Percentiles rank a stretch among this genome's conserved stretches.
These are phyloP conservation scores for Rafetus swinhoei DNA, from an alignment of 2,113 vertebrate genomes.

Conservation along the genomic window DNA sequence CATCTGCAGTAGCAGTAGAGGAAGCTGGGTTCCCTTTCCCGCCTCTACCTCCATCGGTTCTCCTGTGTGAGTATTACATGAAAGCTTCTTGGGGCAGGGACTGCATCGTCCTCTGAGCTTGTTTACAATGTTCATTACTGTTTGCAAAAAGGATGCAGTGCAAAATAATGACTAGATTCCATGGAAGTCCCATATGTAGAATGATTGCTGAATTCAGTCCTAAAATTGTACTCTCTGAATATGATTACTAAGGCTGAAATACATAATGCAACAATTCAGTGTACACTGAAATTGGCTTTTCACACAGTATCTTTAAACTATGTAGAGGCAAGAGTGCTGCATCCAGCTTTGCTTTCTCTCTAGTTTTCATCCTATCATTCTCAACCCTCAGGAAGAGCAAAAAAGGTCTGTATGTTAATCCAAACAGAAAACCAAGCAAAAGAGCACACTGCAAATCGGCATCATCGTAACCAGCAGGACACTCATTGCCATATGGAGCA, in stretches of 20 bases:
- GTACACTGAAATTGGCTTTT: conserved; percentile 34
- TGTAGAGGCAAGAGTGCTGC: neutral
- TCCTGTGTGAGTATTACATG: neutral
- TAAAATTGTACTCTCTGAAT: neutral
- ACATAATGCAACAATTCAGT: conserved; percentile 35
- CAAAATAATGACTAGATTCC: neutral
- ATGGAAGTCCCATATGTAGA: neutral
- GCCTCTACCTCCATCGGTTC: too few species aligned
- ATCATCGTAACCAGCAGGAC: conserved; percentile 37
- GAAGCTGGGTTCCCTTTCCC: too few species aligned
- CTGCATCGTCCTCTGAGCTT: neutral
- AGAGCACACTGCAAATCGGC: conserved; percentile 44
- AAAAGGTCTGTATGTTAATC: conserved; percentile 43
- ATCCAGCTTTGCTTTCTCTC: neutral
- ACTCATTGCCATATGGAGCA: neutral
- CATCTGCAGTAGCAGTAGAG: too few species aligned
- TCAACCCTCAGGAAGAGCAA: conserved; percentile 6
- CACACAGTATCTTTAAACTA: conserved; percentile 48
- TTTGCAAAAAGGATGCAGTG: neutral
- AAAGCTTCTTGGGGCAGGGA: neutral
- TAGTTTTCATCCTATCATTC: neutral
- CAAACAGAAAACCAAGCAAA: conserved; percentile 54
- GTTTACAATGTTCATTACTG: neutral
- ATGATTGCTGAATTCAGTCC: neutral
- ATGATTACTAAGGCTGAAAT: conserved; percentile 17